Base-by-base conservation (phyloP, 2,797 vertebrate species). In the Taenioides sp. region DNA sequence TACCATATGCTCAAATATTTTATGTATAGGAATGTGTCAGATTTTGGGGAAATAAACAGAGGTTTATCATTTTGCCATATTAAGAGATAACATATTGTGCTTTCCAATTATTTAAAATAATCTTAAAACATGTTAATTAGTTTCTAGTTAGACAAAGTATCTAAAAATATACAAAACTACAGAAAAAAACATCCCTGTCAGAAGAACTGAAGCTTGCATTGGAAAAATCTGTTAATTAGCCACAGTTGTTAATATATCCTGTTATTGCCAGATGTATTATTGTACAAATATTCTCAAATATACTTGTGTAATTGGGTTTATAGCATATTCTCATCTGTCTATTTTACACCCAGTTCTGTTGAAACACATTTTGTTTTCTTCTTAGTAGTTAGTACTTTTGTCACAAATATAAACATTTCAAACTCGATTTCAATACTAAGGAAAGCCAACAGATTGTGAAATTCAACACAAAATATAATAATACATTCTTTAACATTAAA, bases 41-140 rank as follows among this genome's bases (percentile, higher is more conserved):
- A 64, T 28, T 62, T 37, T 18, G 64, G 67, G 52, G 57, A 6
- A 23, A 68, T 57, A 73, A 69, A 71, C 16, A 65, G 12, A 43
- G 12, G 49, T n/a, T 70, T 31, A 23, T 57, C 28, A 55, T 59
- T 25, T 34, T 22, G 37, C 22, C 37, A 43, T 14, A 40, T 62
- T 58, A 25, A 20, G 22, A 40, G 2, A 47, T 58, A 67, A 34
- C 34, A 34, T 22, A 67, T 34, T 73, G 20, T 50, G 31, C 70
- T 55, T 20, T 18, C 4, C 31, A 57, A 31, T 68, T 60, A 60
- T 60, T 60, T 28, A 20, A 18, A 28, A 17, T 27, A 23, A 18
- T 17, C 43, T 6, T 67, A 66, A 54, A 28, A 55, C 20, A 34
- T n/a, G 22, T 23, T 64, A 64, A 64, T 64, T 64, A 43, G 62